These are phyloP conservation scores for Aplysina aerophoba DNA, from an alignment of 37 sponge, comb jelly and placozoan genomes.

Conservation along the genomic window DNA sequence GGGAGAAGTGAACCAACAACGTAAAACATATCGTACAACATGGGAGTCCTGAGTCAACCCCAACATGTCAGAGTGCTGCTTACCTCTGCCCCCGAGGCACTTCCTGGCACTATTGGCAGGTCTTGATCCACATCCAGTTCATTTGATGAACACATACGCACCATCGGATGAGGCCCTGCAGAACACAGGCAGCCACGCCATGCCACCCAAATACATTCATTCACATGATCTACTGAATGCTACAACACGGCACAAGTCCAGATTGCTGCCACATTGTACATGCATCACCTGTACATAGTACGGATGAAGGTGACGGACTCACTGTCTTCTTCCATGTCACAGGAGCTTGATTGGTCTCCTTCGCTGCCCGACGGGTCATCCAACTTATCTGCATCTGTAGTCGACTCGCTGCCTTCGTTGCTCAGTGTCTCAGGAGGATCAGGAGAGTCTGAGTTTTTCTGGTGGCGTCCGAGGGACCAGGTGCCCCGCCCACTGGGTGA, in stretches of 20 bases:
- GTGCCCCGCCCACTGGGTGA: background rate
- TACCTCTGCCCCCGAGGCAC: too few relatives aligned
- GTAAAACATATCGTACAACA: too few relatives aligned
- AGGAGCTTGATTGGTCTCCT: background rate
- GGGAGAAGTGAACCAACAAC: too few relatives aligned
- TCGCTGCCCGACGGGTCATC: background rate
- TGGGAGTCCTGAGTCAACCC: too few relatives aligned
- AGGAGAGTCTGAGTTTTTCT: background rate
- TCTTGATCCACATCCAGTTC: slow-evolving; percentile 22
- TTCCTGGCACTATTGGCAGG: too few relatives aligned
- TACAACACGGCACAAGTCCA: too few relatives aligned
- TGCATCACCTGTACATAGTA: too few relatives aligned
- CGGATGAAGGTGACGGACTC: too few relatives aligned
- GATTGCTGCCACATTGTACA: too few relatives aligned
- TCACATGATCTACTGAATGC: too few relatives aligned
- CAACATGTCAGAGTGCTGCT: too few relatives aligned
- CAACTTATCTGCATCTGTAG: background rate
- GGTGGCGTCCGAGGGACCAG: background rate
- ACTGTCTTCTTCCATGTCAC: slow-evolving; percentile 26
- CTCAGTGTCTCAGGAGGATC: background rate
- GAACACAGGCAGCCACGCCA: background rate
- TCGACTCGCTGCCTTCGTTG: background rate
- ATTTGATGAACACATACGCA: slow-evolving; percentile 9
- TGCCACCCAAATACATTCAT: too few relatives aligned
- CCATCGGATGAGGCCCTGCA: slow-evolving; percentile 4